Base-by-base conservation (phyloP, 2,888 invertebrate species). In the Drosophila setosimentum region DNA sequence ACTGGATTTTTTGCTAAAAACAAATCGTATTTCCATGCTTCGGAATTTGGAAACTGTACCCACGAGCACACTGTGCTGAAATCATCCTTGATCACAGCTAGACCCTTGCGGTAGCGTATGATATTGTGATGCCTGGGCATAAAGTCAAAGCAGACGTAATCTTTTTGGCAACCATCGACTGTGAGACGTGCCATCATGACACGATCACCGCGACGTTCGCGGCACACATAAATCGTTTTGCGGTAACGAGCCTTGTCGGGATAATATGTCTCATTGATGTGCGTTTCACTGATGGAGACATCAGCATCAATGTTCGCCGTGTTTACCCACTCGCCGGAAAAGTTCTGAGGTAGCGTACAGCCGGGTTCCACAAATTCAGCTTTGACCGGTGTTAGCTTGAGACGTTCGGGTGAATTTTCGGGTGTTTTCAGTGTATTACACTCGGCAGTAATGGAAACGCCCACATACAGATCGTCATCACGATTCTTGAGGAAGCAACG, bases 271-370 rank as follows among this genome's bases (percentile, higher is more conserved):
- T 99, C 99, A 83, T 98, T 97, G 42, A 99, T 98, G 91, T 99
- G 99, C 0, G 99, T 99, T 90, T 98, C 97, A 91, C 99, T 99
- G 48, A 99, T 98, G 53, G 95, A 95, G 0, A 98, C 96, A 93
- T 98, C 98, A 0, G 99, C 99, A 92, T 99, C 98, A 78, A 98
- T 97, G 91, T 99, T 99, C 0, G 99, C 99, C 0, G 99, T 99
- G 90, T 99, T 99, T 60, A 99, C 97, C 99, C 99, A 99, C 29
- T 97, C 95, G 0, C 99, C 99, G 0, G 96, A 95, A 93, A 98
- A 98, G 92, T 99, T 99, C 92, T 98, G 97, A 0, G 99, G 98
- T 69, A 99, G 93, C 51, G 97, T 95, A 91, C 99, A 99, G 0
- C 98, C 97, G 5, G 99, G 97, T 79, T 96, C 96, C 0, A 98